Conservation (phyloP, 2,888 invertebrate genomes). For the Drosophila cracens region DNA sequence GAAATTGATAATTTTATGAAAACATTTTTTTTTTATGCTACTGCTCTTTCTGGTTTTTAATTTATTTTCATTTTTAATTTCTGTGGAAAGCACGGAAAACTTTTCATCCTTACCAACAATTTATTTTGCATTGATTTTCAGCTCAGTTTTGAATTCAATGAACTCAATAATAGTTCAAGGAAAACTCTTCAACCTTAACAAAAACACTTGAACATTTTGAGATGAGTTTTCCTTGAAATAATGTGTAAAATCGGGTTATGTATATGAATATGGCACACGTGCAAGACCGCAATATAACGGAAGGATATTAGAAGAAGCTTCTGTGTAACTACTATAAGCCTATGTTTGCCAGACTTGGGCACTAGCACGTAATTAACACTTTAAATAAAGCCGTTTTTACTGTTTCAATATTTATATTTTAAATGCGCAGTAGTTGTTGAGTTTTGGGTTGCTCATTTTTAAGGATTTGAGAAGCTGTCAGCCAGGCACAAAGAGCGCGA, state of each 20-base stretch:
- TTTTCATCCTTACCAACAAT: constrained; percentile 7
- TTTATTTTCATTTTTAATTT: not conserved
- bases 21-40: not conserved
- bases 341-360: constrained; percentile 46
- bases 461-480: constrained; percentile 33
- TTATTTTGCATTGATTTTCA: not conserved
- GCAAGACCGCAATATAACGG: constrained; percentile 15
- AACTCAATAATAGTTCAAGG: not conserved
- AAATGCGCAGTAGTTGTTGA: constrained; percentile 52
- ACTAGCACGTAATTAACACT: constrained; percentile 72
- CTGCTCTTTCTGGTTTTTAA: not conserved
- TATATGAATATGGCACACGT: constrained; percentile 34
- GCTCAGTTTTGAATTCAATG: not conserved
- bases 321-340: constrained; percentile 2
- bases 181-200: constrained; percentile 12
- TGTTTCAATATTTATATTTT: constrained; percentile 73
- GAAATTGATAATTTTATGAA: not conserved
- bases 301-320: constrained; percentile 31
- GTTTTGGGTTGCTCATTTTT: constrained; percentile 32
- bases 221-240: constrained; percentile 13
- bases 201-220: not conserved
- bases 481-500: not conserved
- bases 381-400: constrained; percentile 56
- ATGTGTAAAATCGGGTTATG: not conserved
- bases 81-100: not conserved